A percentile compares a stretch with the other conserved stretches of the same genome.
Conservation (phyloP, 2,113 vertebrate species). For the Phylloscopus trochiloides region DNA sequence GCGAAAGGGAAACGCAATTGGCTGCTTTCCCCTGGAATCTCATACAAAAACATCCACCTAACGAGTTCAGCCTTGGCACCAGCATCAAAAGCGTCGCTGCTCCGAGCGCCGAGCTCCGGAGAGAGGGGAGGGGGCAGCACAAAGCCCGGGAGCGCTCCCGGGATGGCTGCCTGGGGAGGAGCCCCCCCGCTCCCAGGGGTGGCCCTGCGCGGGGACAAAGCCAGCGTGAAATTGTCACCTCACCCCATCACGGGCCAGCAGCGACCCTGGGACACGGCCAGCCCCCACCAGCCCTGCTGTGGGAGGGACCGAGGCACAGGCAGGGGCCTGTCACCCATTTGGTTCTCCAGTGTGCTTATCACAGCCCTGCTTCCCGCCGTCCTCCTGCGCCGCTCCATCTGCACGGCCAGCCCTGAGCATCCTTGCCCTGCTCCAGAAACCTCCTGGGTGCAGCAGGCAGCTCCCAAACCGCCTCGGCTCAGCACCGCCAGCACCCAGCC, state of each 20-base stretch:
- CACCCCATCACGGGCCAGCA: neutral
- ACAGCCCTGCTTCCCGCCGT: neutral
- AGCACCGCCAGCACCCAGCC: neutral
- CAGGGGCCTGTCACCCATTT: neutral
- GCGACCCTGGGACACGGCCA: neutral
- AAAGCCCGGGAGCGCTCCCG: neutral
- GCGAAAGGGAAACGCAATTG: neutral
- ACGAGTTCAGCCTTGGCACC: neutral
- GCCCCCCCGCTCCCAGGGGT: neutral
- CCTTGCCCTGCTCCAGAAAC: neutral
- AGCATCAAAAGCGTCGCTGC: neutral
- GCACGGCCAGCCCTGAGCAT: neutral
- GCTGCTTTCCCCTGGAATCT: neutral
- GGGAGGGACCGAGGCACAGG: neutral
- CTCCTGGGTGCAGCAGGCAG: rapidly evolving
- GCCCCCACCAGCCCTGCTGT: neutral
- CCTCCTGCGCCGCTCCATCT: neutral
- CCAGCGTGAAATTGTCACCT: rapidly evolving
- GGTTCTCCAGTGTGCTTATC: neutral
- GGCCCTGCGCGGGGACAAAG: neutral
- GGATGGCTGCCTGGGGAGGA: neutral
- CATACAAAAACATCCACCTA: neutral
- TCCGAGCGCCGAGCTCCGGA: neutral
- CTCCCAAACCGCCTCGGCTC: neutral
- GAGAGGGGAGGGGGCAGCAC: neutral